phyloP scores from a whole-genome alignment of 92 coral and sea anemone species.

The Siderastrea siderea region DNA sequence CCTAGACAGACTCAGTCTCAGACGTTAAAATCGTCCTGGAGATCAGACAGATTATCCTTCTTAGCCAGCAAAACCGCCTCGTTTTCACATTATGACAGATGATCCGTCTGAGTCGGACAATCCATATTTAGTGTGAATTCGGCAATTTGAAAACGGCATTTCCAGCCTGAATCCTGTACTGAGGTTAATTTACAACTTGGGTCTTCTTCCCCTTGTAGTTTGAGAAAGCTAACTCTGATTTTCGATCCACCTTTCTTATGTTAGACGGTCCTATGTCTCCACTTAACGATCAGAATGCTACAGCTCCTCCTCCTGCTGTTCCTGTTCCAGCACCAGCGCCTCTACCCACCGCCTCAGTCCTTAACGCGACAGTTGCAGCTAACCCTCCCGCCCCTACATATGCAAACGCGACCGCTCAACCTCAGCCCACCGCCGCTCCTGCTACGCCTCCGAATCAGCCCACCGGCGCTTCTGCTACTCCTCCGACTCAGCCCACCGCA shows the following conservation, averaged over 20 bases:
- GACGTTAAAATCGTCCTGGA: too few species aligned
- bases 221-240: neutral
- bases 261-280: conserved; percentile 68
- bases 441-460: neutral
- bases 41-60: too few species aligned
- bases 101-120: too few species aligned
- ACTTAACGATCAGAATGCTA: conserved; percentile 28
- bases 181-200: neutral
- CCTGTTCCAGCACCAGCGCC: conserved; percentile 16
- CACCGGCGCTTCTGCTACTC: neutral
- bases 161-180: too few species aligned
- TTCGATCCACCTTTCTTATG: neutral
- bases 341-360: neutral
- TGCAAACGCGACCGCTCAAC: neutral
- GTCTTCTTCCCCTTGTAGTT: neutral
- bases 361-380: conserved; percentile 10
- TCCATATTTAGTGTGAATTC: too few species aligned
- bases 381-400: neutral
- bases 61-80: too few species aligned
- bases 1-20: too few species aligned
- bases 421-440: conserved; percentile 12
- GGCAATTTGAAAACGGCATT: too few species aligned
- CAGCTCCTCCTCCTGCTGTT: conserved; percentile 22
- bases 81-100: too few species aligned
- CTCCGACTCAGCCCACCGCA: conserved; percentile 3